Evolutionary conservation across 2,888 invertebrate genomes (phyloP).

Genomic region (Rhimphoctona megacephalus): DNA sequence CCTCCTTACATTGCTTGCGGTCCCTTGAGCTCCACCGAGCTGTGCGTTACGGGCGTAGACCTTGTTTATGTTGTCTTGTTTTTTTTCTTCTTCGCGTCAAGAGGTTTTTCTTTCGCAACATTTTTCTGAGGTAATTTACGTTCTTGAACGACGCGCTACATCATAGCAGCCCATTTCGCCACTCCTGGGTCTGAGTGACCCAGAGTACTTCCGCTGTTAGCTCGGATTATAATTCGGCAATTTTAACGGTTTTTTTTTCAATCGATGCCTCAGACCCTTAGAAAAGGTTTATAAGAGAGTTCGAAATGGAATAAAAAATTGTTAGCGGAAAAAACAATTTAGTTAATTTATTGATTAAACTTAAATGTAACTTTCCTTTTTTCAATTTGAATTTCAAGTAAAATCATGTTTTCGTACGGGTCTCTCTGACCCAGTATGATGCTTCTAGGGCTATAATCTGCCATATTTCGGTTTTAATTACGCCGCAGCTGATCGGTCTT

Average conservation of each 20-base stretch:
- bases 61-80: conserved; percentile 25
- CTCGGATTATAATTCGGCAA: neutral
- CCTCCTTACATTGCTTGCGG: conserved; percentile 50
- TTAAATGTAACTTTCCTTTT: neutral
- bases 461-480: conserved; percentile 21
- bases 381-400: neutral
- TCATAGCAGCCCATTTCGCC: no score
- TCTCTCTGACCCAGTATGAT: neutral
- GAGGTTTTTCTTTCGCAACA: conserved; percentile 32
- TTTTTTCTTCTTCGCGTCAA: conserved; percentile 4
- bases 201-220: neutral
- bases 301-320: no score
- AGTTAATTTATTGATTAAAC: neutral
- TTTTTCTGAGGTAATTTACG: neutral
- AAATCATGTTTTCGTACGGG: neutral
- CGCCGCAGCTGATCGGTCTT: conserved; percentile 47
- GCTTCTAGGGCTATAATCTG: neutral
- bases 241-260: neutral
- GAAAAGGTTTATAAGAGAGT: neutral
- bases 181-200: conserved; percentile 2
- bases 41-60: conserved; percentile 55
- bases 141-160: neutral
- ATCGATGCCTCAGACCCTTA: neutral
- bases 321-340: no score
- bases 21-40: conserved; percentile 50